These are phyloP conservation scores for Linyphia triangularis DNA, from an alignment of 2,888 invertebrate genomes.

Conservation along the genomic window DNA sequence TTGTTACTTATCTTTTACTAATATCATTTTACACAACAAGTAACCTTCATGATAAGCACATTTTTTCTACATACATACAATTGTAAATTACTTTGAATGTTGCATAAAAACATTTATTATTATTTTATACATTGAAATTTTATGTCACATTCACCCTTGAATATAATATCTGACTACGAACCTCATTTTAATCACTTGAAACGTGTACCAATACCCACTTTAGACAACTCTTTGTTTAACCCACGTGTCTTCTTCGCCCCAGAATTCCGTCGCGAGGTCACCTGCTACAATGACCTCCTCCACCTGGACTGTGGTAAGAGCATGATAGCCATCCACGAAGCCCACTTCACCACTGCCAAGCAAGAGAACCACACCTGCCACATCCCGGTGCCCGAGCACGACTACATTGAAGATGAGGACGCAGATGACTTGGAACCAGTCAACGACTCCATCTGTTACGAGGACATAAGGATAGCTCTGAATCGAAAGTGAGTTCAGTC, in stretches of 20 bases:
- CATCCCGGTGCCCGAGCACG: constrained; percentile 35
- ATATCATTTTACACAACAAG: too few species aligned
- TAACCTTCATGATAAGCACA: too few species aligned
- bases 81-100: too few species aligned
- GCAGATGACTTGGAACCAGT: not conserved
- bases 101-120: too few species aligned
- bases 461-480: constrained; percentile 50
- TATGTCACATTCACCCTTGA: too few species aligned
- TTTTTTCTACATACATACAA: too few species aligned
- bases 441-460: constrained; percentile 35
- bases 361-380: constrained; percentile 58
- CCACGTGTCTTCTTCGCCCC: not conserved
- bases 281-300: constrained; percentile 52
- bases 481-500: constrained; percentile 37
- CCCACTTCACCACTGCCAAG: constrained; percentile 50
- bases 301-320: constrained; percentile 58
- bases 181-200: too few species aligned
- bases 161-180: too few species aligned
- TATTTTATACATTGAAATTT: too few species aligned
- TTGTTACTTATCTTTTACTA: too few species aligned
- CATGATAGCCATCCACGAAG: constrained; percentile 67
- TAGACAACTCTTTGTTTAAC: not conserved
- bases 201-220: too few species aligned
- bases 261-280: constrained; percentile 52
- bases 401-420: constrained; percentile 40